Evolutionary conservation across 2,888 invertebrate genomes (phyloP), one percentile per base, ranked within the genome.

Genomic region (Junonia oenone): DNA sequence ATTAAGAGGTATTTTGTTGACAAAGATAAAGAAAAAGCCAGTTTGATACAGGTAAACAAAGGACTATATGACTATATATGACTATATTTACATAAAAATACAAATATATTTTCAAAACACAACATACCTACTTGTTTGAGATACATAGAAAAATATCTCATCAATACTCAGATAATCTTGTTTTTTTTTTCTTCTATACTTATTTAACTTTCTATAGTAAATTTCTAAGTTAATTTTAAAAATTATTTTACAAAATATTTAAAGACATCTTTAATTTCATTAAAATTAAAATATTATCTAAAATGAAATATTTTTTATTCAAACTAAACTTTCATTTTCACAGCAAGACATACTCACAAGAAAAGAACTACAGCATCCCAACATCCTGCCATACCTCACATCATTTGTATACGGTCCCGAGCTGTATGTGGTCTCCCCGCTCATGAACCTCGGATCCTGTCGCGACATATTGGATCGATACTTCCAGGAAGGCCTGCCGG

Each of bases 361-460:
- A 60, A 92, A 94, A 62, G 95, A 96, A 72, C 87, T 97, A 14
- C 93, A 94, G 62, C 97, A 97, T 81, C 92, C 93, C 2, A 95
- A 96, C 78, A 92, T 98, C 51, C 88, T 97, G 40, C 93, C 94
- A 22, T 94, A 95, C 73, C 84, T 94, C 63, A 93, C 94, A 29
- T 93, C 95, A 2, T 97, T 97, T 82, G 94, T 97, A 0, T 91
- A 92, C 55, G 94, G 93, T n/a, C 92, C 92, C 38, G 94, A 96
- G 75, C 89, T 98, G 29, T 96, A 94, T 81, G 92, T 95, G 5
- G 92, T 97, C 13, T 94, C 95, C 64, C 97, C 97, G 0, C 89
- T 96, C 8, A 95, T 97, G 95, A 94, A 93, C 22, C 96, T 94
- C 73, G 96, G 97, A 2, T 97, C 97, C 0, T 96, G 96, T 71